phyloP scores from a whole-genome alignment of 2,888 invertebrate genomes.

The Trichopoda pennipes region DNA sequence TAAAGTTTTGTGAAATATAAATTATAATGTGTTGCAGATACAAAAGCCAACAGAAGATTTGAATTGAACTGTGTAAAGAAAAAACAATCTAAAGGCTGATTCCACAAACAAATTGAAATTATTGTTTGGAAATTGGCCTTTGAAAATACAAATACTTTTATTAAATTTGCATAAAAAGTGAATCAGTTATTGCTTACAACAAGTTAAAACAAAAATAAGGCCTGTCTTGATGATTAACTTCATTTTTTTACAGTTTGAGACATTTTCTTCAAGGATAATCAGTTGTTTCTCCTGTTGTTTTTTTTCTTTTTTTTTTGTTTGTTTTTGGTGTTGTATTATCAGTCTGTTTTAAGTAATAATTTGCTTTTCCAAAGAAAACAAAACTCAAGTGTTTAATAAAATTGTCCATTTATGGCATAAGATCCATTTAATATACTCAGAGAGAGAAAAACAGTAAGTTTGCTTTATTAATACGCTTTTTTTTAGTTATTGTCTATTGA shows the following conservation, averaged over 20 bases:
- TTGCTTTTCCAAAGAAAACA: background rate
- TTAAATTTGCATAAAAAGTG: background rate
- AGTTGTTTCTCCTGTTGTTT: background rate
- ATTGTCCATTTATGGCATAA: slow-evolving; percentile 61
- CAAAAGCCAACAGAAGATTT: slow-evolving; percentile 5
- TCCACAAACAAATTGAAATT: slow-evolving; percentile 49
- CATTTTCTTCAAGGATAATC: slow-evolving; percentile 49
- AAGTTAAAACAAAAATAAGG: slow-evolving; percentile 20
- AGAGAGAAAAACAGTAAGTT: slow-evolving; percentile 59
- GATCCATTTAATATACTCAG: slow-evolving; percentile 26
- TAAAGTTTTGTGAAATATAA: slow-evolving; percentile 4
- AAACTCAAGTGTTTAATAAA: slow-evolving; percentile 49
- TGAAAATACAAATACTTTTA: slow-evolving; percentile 1
- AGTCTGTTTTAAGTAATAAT: slow-evolving; percentile 33
- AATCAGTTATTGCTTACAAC: slow-evolving; percentile 13
- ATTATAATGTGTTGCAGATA: slow-evolving; percentile 21
- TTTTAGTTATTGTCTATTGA: background rate
- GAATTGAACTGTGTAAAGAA: slow-evolving; percentile 27
- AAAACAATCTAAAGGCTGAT: slow-evolving; percentile 28
- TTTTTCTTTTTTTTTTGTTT: slow-evolving; percentile 18
- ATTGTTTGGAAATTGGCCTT: slow-evolving; percentile 50
- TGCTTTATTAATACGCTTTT: background rate
- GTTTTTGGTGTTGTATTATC: slow-evolving; percentile 18
- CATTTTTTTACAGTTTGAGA: slow-evolving; percentile 24
- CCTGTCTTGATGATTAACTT: slow-evolving; percentile 42